Base-by-base conservation (phyloP, 2,888 invertebrate genomes). In the Beris morrisii region DNA sequence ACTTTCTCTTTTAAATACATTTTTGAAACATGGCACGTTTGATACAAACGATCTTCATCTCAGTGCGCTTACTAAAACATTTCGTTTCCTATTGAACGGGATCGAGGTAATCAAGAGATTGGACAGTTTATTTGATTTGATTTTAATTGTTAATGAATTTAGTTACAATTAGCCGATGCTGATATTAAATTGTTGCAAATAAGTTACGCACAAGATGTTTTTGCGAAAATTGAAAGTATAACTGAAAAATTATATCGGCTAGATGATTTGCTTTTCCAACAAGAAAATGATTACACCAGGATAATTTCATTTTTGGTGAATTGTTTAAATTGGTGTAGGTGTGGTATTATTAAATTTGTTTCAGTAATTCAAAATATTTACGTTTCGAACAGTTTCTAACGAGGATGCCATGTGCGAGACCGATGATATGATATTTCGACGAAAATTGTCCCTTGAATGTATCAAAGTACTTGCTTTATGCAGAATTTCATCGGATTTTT, bases 21-120 rank as follows among this genome's bases (percentile, higher is more conserved):
- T 61, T 32, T 15, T 22, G 15, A 22, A 28, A 22, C 6, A 50
- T 15, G 61, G 61, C 6, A 50, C 4, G 13, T 52, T 61, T 12
- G 52, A 61, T 22, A 52, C 50, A 1, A 50, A 61, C 38, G 52
- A 61, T 61, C 38, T 50, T 7, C 52, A 52, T 3, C 7, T 61
- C 5, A 50, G 50, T 52, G 61, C 52, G 5, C 50, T 61, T 5
- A 61, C 50, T 38, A 61, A 61, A 50, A 61, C 50, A 7, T 50
- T 52, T 12, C 22, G 6, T 13, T 61, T 61, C 11, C 5, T 61
- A 6, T 43, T 61, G 32, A 61, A 61, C 30, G 31, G 22, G 6
- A 52, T 61, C 15, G 50, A 61, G 61, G 61, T 61, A 43, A 22
- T 22, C 22, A 22, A 7, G 2, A 38, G 9, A 38, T 5, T 38